Base-by-base conservation (phyloP, 2,113 vertebrate species). In the Plotosus lineatus region DNA sequence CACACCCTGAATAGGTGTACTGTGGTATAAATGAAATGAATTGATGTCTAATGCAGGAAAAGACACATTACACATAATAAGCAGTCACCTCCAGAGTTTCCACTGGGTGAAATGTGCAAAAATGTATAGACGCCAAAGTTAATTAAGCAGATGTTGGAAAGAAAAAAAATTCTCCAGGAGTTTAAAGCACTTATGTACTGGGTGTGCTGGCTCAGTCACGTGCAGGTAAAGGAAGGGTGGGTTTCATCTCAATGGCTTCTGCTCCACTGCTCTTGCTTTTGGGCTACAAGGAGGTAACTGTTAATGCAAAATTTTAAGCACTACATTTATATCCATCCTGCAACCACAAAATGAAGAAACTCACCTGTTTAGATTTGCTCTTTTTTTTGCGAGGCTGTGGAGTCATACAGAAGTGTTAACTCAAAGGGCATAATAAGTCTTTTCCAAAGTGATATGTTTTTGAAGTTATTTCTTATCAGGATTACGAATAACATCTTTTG, bases 311-410 rank as follows among this genome's bases (percentile, higher is more conserved):
- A 21, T 7, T 71, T 28, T 19, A 48, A 4, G 15, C 68, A 31
- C 26, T 50, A 21, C 3, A 11, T 31, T 10, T 72, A 1, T 5
- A 72, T 72, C 2, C 0, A 1, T 36, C 33, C 8, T 51, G 26
- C 42, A 69, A 3, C 11, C 11, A 2, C 28, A 72, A 3, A 56
- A 44, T 33, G 7, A 69, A 40, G 61, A 56, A 55, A 80, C 69
- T 85, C 87, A 91, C 91, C 88, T 73, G 12, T 42, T 80, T 63
- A 51, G 55, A 0, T 86, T 83, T 77, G 0, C 17, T 89, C 36
- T 83, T 90, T 33, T 82, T 87, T 85, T 85, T 90, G 12, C 2
- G 81, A 50, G 28, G 33, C 82, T 89, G 89, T 87, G 86, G 87
- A 77, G 1, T 82, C 48, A 86, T 17, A 6, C 72, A 75, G 36